phyloP scores from a whole-genome alignment of 2,113 vertebrate genomes.

The Odocoileus hemionus region DNA sequence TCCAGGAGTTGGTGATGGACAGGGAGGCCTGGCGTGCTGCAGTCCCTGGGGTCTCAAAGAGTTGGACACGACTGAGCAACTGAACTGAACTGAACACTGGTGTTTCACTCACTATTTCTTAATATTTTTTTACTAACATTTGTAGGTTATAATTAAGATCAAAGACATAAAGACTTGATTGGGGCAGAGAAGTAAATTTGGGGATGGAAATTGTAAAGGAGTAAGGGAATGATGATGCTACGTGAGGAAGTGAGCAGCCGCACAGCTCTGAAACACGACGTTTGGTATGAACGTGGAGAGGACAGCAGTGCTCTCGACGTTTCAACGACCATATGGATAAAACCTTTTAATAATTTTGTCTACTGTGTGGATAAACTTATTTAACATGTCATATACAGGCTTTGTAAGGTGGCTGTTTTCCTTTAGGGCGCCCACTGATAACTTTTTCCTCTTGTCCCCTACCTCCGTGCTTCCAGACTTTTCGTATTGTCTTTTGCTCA shows the following conservation, averaged over 20 bases:
- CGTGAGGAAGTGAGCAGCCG: background rate
- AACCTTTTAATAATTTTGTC: background rate
- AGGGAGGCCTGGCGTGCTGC: background rate
- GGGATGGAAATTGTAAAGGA: background rate
- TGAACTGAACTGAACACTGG: background rate
- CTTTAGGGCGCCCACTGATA: background rate
- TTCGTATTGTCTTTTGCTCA: background rate
- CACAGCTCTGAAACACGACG: fast-evolving
- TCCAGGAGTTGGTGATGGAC: background rate
- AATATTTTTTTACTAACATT: background rate
- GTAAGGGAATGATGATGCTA: background rate
- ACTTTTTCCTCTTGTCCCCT: background rate
- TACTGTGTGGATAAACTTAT: background rate
- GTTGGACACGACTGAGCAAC: background rate
- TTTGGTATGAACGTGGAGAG: background rate
- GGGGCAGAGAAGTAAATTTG: background rate
- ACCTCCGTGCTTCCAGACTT: background rate
- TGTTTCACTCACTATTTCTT: background rate
- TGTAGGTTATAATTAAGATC: background rate
- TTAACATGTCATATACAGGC: background rate
- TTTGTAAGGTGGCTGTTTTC: background rate
- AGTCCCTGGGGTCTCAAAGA: background rate
- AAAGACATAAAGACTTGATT: background rate
- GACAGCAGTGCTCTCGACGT: background rate
- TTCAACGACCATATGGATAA: background rate